These are phyloP conservation scores for Argyra leucocephala DNA, from an alignment of 2,888 invertebrate genomes.

Conservation along the genomic window DNA sequence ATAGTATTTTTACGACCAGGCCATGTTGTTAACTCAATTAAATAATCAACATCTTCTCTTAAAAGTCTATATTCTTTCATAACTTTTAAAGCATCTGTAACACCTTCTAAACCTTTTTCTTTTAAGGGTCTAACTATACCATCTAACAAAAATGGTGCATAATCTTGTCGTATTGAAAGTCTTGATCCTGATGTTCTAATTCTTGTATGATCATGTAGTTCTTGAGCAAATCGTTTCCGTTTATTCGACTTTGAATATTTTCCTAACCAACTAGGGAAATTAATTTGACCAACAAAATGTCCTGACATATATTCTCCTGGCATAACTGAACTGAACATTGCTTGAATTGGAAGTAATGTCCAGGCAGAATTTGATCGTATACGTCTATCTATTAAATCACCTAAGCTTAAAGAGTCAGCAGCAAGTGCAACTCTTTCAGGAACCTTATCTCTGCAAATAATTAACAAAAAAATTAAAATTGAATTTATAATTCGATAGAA, in stretches of 20 bases:
- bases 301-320: constrained; percentile 83
- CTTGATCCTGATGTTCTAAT: constrained; percentile 73
- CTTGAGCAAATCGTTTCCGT: constrained; percentile 69
- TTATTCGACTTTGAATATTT: constrained; percentile 82
- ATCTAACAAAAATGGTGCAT: constrained; percentile 67
- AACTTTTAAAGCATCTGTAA: constrained; percentile 58
- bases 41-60: constrained; percentile 83
- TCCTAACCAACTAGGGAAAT: constrained; percentile 94
- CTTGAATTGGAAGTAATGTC: constrained; percentile 78
- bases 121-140: constrained; percentile 68
- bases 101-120: constrained; percentile 59
- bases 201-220: constrained; percentile 77
- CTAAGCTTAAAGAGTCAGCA: constrained; percentile 75
- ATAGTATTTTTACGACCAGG: constrained; percentile 67
- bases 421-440: constrained; percentile 64
- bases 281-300: constrained; percentile 64
- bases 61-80: constrained; percentile 78
- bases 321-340: constrained; percentile 80
- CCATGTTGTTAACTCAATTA: constrained; percentile 81
- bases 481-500: constrained; percentile 10
- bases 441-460: constrained; percentile 42
- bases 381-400: constrained; percentile 73
- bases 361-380: constrained; percentile 76
- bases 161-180: constrained; percentile 77
- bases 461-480: constrained; percentile 6